phyloP scores from a whole-genome alignment of 2,888 invertebrate genomes.

The Coenonympha arcania region DNA sequence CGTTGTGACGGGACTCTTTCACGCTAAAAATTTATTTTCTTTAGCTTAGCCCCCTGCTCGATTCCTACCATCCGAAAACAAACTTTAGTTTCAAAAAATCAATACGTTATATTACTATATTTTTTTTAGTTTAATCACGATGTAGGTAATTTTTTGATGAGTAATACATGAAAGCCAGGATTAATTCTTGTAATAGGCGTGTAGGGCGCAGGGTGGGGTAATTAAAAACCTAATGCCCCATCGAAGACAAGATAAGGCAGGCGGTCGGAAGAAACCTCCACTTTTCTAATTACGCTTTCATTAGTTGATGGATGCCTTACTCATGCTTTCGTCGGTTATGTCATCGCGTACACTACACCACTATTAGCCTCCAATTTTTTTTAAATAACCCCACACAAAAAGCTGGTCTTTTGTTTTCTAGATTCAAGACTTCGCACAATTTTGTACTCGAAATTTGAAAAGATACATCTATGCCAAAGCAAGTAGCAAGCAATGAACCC shows the following conservation, averaged over 20 bases:
- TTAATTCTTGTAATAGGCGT: slow-evolving; percentile 22
- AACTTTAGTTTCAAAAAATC: too few species aligned
- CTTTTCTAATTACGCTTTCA: slow-evolving; percentile 71
- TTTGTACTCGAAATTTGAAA: slow-evolving; percentile 17
- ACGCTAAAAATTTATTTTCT: too few species aligned
- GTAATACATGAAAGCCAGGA: slow-evolving; percentile 1
- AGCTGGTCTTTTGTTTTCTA: slow-evolving; percentile 1
- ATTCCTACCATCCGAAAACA: too few species aligned
- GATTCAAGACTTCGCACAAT: slow-evolving; percentile 16
- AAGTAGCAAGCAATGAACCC: slow-evolving; percentile 21
- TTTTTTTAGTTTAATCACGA: not conserved
- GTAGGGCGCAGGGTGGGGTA: slow-evolving; percentile 45
- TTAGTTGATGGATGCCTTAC: slow-evolving; percentile 66
- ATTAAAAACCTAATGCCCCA: slow-evolving; percentile 67
- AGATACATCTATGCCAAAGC: slow-evolving; percentile 22
- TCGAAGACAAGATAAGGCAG: slow-evolving; percentile 71
- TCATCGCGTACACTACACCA: slow-evolving; percentile 5
- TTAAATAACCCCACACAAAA: slow-evolving; percentile 8
- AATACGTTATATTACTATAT: not conserved
- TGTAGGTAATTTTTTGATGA: slow-evolving; percentile 6
- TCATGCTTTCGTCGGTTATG: slow-evolving; percentile 29
- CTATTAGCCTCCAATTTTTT: slow-evolving; percentile 11
- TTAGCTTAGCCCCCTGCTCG: too few species aligned
- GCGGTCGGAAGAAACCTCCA: slow-evolving; percentile 67
- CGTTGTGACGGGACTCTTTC: too few species aligned